Evolutionary conservation across 2,888 invertebrate genomes (phyloP), one percentile per base, ranked within the genome.

Genomic region (Cryptocheilus praepositus): DNA sequence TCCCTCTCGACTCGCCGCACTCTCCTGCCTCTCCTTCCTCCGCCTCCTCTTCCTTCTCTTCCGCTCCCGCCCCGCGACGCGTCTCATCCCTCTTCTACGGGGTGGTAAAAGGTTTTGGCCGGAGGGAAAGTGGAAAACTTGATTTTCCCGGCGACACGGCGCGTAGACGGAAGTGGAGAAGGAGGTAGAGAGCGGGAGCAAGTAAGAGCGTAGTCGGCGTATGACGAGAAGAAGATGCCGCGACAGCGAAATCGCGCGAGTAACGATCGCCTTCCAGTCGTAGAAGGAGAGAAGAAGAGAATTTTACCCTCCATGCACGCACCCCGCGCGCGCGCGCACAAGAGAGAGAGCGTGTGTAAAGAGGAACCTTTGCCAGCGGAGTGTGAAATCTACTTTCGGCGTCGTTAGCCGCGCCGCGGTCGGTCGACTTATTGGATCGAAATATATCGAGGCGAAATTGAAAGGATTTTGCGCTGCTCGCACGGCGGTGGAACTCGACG

Each of bases 351-450:
- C n/a, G n/a, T n/a, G n/a, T n/a, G n/a, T 19, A 21, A 21, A 52
- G 52, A 52, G 52, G 52, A 52, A 19, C 43, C 73, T 67, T 68
- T 71, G 70, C 66, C 74, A 80, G 57, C 76, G 75, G 70, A 78
- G 81, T 80, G 83, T 83, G 71, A 85, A 85, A 85, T 82, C 80
- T 79, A 78, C 81, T 81, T 81, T 81, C 79, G 77, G 76, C 74
- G 69, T 76, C 75, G 81, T 80, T 81, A 81, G 72, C 67, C 70
- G 61, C 65, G 65, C 60, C 72, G 67, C 66, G 76, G 68, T 74
- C 74, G 74, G 67, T 62, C 74, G 68, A 68, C 75, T 74, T 73
- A 77, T 74, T 68, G 73, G 74, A 80, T 77, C 71, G 71, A 75
- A 73, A 75, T 76, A 75, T 76, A 75, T 82, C 74, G 73, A 73